Evolutionary conservation across 2,888 invertebrate species (phyloP), one percentile per base, ranked within the genome.

Genomic region (Agrotis segetum): DNA sequence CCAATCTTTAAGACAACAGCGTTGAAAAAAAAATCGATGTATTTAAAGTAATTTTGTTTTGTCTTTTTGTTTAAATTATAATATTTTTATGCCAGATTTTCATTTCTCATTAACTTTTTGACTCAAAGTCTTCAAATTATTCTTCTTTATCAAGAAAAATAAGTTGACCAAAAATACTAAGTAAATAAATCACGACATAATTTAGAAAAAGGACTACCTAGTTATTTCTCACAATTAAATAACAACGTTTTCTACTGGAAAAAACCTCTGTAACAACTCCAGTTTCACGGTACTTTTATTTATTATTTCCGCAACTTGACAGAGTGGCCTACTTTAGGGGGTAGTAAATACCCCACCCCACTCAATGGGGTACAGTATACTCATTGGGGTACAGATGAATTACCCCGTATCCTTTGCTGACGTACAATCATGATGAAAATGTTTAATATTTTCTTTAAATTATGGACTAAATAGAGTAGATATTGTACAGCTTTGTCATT

Each of bases 291-390:
- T 74, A 67, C 77, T 81, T 79, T 83, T 86, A 86, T 86, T 86
- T 86, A 86, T 86, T 86, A 85, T 85, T 85, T 86, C 86, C 86
- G 81, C 68, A 81, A 81, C 75, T 71, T 82, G 82, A 82, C 78
- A 63, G 74, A 77, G 78, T 79, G 66, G 67, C 65, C 74, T 58
- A 59, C 73, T 71, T 61, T 60, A 14, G 50, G 70, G 82, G 77
- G 71, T 47, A 69, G 68, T 81, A 84, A 84, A 81, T 78, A 74
- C 70, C 67, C 74, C 78, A 71, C 68, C 79, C 75, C 58, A 67
- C 73, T 66, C 66, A 1, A 56, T 65, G 13, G 34, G 34, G 61
- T 66, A 70, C 83, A 40, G 34, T 69, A 72, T 81, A 55, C 55
- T 29, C 34, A 77, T 66, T 58, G 47, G 77, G 77, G 67, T 74